Base-by-base conservation (phyloP, 2,888 invertebrate species). In the Anaspis maculata region DNA sequence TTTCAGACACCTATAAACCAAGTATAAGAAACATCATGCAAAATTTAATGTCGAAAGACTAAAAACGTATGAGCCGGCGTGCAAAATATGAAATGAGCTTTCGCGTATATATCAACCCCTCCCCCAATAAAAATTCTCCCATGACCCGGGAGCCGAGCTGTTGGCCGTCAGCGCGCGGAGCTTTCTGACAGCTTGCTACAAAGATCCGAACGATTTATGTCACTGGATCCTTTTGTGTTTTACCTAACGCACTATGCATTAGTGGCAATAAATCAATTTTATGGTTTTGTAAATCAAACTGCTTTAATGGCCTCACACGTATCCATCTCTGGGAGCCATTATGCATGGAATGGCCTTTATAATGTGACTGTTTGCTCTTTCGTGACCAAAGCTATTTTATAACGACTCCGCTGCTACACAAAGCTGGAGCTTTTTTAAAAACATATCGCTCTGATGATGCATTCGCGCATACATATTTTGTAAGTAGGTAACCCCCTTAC, bases 221-320 rank as follows among this genome's bases (percentile, higher is more conserved):
- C 61, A 61, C 59, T 60, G 57, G 60, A 54, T 57, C 58, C 63
- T 62, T 64, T 64, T 64, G 63, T 64, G 53, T 62, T 62, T 62
- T 56, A 61, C 63, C 61, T 62, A 63, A 61, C 63, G 60, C 62
- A 62, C 61, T 60, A 61, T 59, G 57, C 62, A 64, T 64, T 64
- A 63, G 59, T 53, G 51, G 60, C 59, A 57, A 65, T 65, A 66
- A 64, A 66, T 66, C 65, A 64, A 65, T 64, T 66, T 66, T 65
- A 65, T 64, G 64, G 62, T 63, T 64, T 65, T 61, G 62, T 64
- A 64, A 65, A 66, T 66, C 66, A 66, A 66, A 63, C 58, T 54
- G 59, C 49, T 54, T 56, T 60, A 60, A 61, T 61, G 61, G 57
- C 49, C 54, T 56, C 54, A 49, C 59, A 53, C 51, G 44, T 46